These are phyloP conservation scores for Griposia aprilina DNA, from an alignment of 2,888 invertebrate genomes.

Conservation along the genomic window DNA sequence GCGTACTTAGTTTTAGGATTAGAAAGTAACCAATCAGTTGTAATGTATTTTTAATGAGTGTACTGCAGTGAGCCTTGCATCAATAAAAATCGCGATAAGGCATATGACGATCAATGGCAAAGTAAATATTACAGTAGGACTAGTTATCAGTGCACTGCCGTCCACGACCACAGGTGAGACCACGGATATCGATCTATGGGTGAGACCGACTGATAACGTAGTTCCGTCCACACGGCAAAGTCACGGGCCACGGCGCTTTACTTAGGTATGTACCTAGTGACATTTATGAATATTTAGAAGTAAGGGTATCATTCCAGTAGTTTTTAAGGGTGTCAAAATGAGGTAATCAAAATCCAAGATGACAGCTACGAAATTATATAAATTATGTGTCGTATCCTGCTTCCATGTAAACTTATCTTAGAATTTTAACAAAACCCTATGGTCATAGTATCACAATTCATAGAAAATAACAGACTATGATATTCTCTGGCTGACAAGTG, in stretches of 20 bases:
- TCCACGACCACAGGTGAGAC: neutral
- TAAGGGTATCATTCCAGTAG: too few species aligned
- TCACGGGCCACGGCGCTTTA: neutral
- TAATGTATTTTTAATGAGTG: neutral
- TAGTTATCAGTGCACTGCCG: neutral
- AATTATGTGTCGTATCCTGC: neutral
- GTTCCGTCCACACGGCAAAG: neutral
- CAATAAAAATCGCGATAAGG: neutral
- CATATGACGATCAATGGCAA: conserved; percentile 3
- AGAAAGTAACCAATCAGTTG: neutral
- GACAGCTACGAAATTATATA: neutral
- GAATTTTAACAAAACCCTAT: neutral
- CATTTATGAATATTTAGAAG: neutral
- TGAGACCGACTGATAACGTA: neutral
- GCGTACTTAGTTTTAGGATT: neutral
- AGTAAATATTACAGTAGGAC: conserved; percentile 10
- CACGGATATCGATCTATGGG: too few species aligned
- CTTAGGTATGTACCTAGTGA: neutral
- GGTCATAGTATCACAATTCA: neutral
- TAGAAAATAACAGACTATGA: neutral
- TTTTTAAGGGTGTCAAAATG: neutral
- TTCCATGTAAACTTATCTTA: neutral
- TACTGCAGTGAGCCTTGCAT: neutral
- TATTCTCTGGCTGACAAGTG: neutral
- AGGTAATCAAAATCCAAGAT: neutral